Conservation (phyloP, 2,888 invertebrate species). For the Hemicrepidius hirtus region DNA sequence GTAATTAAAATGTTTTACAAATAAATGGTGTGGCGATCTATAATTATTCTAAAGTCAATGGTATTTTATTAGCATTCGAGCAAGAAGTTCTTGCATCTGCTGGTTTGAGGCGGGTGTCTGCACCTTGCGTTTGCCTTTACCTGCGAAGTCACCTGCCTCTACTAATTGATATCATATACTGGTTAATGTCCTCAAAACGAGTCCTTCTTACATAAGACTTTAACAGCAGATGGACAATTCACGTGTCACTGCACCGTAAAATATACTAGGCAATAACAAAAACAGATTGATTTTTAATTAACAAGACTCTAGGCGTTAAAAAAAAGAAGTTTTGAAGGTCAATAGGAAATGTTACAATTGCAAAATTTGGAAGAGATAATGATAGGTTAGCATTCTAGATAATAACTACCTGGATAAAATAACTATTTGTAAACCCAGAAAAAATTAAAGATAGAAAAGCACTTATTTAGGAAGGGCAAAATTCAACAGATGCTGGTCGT, state of each 20-base stretch:
- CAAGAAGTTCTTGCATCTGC: slow-evolving; percentile 50
- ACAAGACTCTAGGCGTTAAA: neutral
- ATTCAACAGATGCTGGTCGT: slow-evolving; percentile 55
- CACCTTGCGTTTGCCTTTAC: slow-evolving; percentile 53
- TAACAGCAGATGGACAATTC: slow-evolving; percentile 44
- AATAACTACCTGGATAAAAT: slow-evolving; percentile 43
- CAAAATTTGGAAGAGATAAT: slow-evolving; percentile 14
- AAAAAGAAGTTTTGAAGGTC: neutral
- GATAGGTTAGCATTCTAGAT: slow-evolving; percentile 26
- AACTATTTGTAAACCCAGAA: slow-evolving; percentile 44
- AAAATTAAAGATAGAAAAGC: slow-evolving; percentile 33
- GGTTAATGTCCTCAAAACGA: slow-evolving; percentile 44
- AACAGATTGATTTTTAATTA: slow-evolving; percentile 30
- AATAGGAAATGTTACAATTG: neutral
- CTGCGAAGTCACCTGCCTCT: slow-evolving; percentile 50
- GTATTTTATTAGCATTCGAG: slow-evolving; percentile 27
- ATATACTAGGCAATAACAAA: slow-evolving; percentile 9
- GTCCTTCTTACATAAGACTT: slow-evolving; percentile 40
- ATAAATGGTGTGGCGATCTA: too few relatives aligned
- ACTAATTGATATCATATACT: slow-evolving; percentile 51
- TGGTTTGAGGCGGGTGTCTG: slow-evolving; percentile 40
- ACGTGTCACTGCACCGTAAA: slow-evolving; percentile 31
- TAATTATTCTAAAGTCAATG: slow-evolving; percentile 14
- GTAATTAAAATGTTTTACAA: too few relatives aligned
- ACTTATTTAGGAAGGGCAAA: slow-evolving; percentile 49